phyloP scores from a whole-genome alignment of 1,140 invertebrate genomes.

The Drosophila bocki region DNA sequence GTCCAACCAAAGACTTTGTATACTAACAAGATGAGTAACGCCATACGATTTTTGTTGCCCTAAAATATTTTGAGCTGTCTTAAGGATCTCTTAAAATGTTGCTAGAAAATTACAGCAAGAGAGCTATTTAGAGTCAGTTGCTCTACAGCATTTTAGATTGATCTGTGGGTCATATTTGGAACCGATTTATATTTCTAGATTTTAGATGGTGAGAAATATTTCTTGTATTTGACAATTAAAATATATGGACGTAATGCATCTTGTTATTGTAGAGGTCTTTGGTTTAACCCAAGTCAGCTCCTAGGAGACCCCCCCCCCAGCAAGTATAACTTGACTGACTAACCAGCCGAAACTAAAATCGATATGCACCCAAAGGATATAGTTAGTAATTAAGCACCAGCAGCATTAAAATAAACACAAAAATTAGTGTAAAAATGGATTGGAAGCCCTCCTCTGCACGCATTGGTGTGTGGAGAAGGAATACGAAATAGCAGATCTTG shows the following conservation, averaged over 20 bases:
- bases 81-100: neutral
- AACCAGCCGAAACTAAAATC: conserved; percentile 6
- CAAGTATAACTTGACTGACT: conserved; percentile 38
- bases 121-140: no score
- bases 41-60: neutral
- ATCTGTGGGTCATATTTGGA: no score
- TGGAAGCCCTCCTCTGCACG: neutral
- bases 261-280: neutral
- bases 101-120: no score
- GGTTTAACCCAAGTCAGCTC: neutral
- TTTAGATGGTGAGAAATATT: no score
- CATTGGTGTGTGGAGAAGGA: conserved; percentile 3
- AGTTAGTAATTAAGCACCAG: conserved; percentile 41
- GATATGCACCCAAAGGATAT: conserved; percentile 43
- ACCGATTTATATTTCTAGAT: no score
- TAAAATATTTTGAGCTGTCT: neutral
- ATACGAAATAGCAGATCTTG: conserved; percentile 63
- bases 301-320: neutral
- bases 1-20: conserved; percentile 6
- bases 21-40: conserved; percentile 3
- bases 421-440: conserved; percentile 49
- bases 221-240: neutral
- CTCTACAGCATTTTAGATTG: no score
- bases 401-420: conserved; percentile 30
- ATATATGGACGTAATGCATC: neutral